phyloP scores from a whole-genome alignment of 1,140 invertebrate species.

The Ptiloglossa arizonensis region DNA sequence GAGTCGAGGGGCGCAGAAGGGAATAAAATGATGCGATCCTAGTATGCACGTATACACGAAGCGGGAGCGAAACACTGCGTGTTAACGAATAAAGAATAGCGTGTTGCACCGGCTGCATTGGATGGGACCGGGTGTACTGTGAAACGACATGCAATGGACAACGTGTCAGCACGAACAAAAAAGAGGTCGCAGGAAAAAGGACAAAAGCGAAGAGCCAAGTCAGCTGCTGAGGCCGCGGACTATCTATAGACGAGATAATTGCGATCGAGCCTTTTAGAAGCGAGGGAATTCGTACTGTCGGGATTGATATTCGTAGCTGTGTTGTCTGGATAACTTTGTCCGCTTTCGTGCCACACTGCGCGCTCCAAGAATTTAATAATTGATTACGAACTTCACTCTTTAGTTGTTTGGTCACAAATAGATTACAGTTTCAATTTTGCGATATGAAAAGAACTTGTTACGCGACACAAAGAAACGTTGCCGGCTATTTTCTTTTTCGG shows the following conservation, averaged over 20 bases:
- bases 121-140: slow-evolving; percentile 40
- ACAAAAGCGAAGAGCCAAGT: slow-evolving; percentile 28
- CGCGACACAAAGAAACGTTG: too few species aligned
- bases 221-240: slow-evolving; percentile 1
- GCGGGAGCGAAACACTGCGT: slow-evolving; percentile 16
- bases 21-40: slow-evolving; percentile 36
- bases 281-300: not conserved
- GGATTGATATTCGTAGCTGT: not conserved
- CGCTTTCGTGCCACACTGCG: too few species aligned
- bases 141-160: slow-evolving; percentile 53
- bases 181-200: slow-evolving; percentile 19
- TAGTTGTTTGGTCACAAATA: too few species aligned
- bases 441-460: too few species aligned
- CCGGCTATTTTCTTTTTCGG: too few species aligned
- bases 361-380: not conserved
- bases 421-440: too few species aligned
- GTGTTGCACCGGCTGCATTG: slow-evolving; percentile 51
- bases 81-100: slow-evolving; percentile 62
- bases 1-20: not conserved
- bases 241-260: slow-evolving; percentile 34
- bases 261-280: slow-evolving; percentile 12
- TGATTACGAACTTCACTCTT: too few species aligned
- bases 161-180: slow-evolving; percentile 44
- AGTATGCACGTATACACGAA: not conserved
- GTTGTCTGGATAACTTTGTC: not conserved